Percentiles rank a stretch among this genome's conserved stretches.
phyloP scores from a whole-genome alignment of 2,888 invertebrate genomes.

The Venustoraphidia nigricollis region DNA sequence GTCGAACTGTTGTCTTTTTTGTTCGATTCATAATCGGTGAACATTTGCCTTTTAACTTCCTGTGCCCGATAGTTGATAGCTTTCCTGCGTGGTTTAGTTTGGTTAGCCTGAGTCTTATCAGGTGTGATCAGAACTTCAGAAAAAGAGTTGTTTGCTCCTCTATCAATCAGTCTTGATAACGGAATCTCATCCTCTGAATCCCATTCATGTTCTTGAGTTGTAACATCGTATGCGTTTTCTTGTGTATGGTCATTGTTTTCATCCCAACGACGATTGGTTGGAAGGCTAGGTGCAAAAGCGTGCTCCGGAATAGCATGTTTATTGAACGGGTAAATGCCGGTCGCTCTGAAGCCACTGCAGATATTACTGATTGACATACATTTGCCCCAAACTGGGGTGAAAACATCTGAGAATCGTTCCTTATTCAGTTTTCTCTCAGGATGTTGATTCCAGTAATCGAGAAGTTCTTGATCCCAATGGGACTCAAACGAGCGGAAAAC shows the following conservation, averaged over 20 bases:
- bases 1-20: too few relatives aligned
- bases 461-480: conserved; percentile 12
- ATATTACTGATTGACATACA: conserved; percentile 15
- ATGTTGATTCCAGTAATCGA: conserved; percentile 8
- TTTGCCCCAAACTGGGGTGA: conserved; percentile 16
- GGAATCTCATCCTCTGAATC: too few relatives aligned
- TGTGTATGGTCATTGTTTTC: too few relatives aligned
- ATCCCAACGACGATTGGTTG: too few relatives aligned
- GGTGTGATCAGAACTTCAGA: too few relatives aligned
- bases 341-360: too few relatives aligned
- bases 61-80: conserved; percentile 8
- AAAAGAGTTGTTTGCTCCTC: too few relatives aligned
- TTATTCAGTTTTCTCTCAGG: conserved; percentile 11
- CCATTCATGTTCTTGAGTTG: too few relatives aligned
- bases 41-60: conserved; percentile 1
- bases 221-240: too few relatives aligned
- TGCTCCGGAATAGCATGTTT: conserved; percentile 15
- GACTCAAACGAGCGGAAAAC: conserved; percentile 11
- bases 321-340: conserved; percentile 17
- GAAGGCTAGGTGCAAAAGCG: conserved; percentile 14
- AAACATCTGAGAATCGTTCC: conserved; percentile 11
- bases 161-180: too few relatives aligned
- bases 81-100: conserved; percentile 3
- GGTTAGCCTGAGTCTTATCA: too few relatives aligned
- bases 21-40: too few relatives aligned